Base-by-base conservation (phyloP, 2,888 invertebrate species). In the Eumacrocentrus americanus region DNA sequence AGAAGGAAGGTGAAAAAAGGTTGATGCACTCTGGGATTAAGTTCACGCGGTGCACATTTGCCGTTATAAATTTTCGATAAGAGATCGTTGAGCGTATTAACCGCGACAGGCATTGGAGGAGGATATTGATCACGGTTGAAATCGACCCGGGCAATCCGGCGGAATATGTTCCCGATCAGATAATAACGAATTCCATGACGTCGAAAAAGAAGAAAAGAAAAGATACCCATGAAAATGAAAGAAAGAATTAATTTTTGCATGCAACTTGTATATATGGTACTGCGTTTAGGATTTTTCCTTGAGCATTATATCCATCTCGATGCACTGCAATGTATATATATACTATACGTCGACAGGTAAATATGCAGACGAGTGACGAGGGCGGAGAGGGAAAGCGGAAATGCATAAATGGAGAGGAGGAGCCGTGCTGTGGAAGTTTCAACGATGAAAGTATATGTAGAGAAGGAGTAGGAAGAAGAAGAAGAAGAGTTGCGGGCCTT, bases 351-450 rank as follows among this genome's bases (percentile, higher is more conserved):
- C n/a, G 29, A 29, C 29, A 50, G 16, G 11, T 29, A 50, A 50
- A 50, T 29, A 34, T 29, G 22, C 3, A 16, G n/a, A n/a, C n/a
- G 18, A 50, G 34, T 6, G 18, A 34, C 2, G n/a, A 23, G n/a
- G 11, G 22, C 12, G 9, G 22, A 22, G 37, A 22, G 35, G 18
- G n/a, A 44, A 29, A 57, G 62, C 62, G 65, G 68, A 68, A 72
- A 73, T 73, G 71, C 72, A 74, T 75, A 74, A 74, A 74, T 71
- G 72, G 62, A 69, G 61, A 69, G 65, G 63, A 52, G 51, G 62
- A 63, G 57, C 18, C 18, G 61, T 60, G 55, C 38, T 51, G n/a
- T n/a, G 53, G 2, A 52, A 51, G 46, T 53, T 48, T 59, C 35
- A 50, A 59, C 60, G 67, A 60, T 62, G 56, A 70, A 70, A 54